Evolutionary conservation across 2,888 invertebrate genomes (phyloP), one percentile per base, ranked within the genome.

Genomic region (Mongoloraphidia duomilia): DNA sequence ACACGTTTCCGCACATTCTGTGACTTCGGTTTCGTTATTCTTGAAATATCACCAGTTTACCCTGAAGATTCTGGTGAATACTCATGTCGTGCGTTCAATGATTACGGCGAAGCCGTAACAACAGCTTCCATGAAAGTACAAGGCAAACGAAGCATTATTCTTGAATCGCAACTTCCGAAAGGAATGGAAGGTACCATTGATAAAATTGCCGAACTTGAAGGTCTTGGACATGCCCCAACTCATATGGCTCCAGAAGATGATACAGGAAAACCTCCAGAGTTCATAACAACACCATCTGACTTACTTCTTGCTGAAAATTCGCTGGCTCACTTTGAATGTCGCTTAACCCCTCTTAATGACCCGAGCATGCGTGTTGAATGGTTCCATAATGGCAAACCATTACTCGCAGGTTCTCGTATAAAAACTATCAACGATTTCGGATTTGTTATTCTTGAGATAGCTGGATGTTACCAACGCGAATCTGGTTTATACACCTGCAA

Each of bases 381-480:
- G 96, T 96, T 81, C 80, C 94, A 94, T 63, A 94, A 98, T 65
- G 96, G 94, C 41, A 88, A 93, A 67, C 84, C 93, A 4, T 76
- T 97, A 52, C 78, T 87, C 65, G 85, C 90, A 49, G 91, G 93
- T 52, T 91, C 91, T 6, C 80, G 94, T 63, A 85, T 94, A 56
- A 95, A 95, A 68, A 94, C 95, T 0, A 92, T 94, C 58, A 91
- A 93, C 61, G 96, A 97, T 65, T 96, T 97, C 69, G 96, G 97
- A 48, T 95, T 92, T 65, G 95, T 96, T 8, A 94, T 96, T 58
- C 75, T 98, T 53, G 97, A 97, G 73, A 85, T 97, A 49, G 84
- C 89, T 43, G 94, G 93, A 53, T 90, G 94, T 50, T 92, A 93
- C 61, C 88, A 89, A 65, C 79, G 93, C 49, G 97, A 97, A 65